Percentiles rank a stretch among this genome's conserved stretches.
Evolutionary conservation across 2,888 invertebrate genomes (phyloP).

Genomic region (Oeneis ivallda): DNA sequence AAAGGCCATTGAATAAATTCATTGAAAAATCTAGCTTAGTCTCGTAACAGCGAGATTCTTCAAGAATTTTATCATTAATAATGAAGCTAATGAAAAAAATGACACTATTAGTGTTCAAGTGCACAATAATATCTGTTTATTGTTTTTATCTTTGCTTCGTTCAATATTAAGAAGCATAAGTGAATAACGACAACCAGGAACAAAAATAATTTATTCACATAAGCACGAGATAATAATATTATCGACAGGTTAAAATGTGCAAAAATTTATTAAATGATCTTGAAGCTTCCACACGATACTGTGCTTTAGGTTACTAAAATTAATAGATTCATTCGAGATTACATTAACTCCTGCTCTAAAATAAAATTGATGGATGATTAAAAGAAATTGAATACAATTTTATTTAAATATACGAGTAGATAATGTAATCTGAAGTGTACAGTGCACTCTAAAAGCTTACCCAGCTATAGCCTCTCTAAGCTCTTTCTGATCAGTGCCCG

Average conservation of each 20-base stretch:
- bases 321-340: conserved; percentile 65
- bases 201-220: conserved; percentile 73
- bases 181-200: conserved; percentile 74
- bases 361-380: background rate
- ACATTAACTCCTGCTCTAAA: conserved; percentile 62
- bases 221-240: conserved; percentile 72
- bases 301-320: conserved; percentile 70
- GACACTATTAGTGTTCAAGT: conserved; percentile 79
- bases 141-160: conserved; percentile 60
- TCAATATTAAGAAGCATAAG: conserved; percentile 42
- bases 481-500: conserved; percentile 94
- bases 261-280: conserved; percentile 61
- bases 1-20: conserved; percentile 70
- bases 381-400: background rate
- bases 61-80: conserved; percentile 66
- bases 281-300: conserved; percentile 72
- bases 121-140: conserved; percentile 62
- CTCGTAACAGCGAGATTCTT: conserved; percentile 69
- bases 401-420: conserved; percentile 43
- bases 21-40: conserved; percentile 69
- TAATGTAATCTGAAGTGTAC: conserved; percentile 68
- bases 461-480: conserved; percentile 92
- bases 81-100: conserved; percentile 76
- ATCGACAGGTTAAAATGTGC: conserved; percentile 74
- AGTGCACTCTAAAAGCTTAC: conserved; percentile 85